phyloP scores from a whole-genome alignment of 2,797 vertebrate genomes.

The Leuciscus waleckii region DNA sequence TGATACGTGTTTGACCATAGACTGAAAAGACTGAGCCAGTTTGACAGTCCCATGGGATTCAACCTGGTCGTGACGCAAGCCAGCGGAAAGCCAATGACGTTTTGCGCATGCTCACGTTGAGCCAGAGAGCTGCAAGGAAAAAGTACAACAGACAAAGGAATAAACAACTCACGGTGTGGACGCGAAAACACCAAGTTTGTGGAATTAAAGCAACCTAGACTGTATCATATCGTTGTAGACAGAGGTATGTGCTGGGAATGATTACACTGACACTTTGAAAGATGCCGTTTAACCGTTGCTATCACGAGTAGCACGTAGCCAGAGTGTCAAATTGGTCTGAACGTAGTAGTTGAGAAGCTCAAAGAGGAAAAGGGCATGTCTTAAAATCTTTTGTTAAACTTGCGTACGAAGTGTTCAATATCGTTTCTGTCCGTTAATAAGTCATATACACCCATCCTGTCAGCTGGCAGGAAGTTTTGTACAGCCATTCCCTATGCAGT shows the following conservation, averaged over 20 bases:
- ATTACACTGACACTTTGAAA: background rate
- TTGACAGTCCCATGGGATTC: slow-evolving; percentile 63
- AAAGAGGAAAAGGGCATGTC: background rate
- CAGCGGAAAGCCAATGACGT: slow-evolving; percentile 68
- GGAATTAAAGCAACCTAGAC: slow-evolving; percentile 33
- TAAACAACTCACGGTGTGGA: slow-evolving; percentile 58
- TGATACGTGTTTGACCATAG: background rate
- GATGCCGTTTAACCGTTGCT: slow-evolving; percentile 17
- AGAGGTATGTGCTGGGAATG: slow-evolving; percentile 32
- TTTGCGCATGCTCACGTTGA: slow-evolving; percentile 77
- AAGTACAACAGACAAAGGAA: slow-evolving; percentile 80
- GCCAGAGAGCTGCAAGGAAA: slow-evolving; percentile 69
- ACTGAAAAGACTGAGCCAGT: no score
- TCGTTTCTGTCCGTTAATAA: slow-evolving; percentile 5
- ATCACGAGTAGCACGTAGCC: slow-evolving; percentile 56
- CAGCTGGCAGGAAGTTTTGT: slow-evolving; percentile 57
- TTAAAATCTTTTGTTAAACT: slow-evolving; percentile 11
- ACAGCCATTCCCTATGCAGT: slow-evolving; percentile 39
- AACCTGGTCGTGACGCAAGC: slow-evolving; percentile 72
- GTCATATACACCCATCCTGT: slow-evolving; percentile 13
- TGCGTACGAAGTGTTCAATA: slow-evolving; percentile 5
- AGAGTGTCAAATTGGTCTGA: slow-evolving; percentile 47
- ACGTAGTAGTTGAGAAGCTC: slow-evolving; percentile 6
- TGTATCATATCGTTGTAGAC: background rate
- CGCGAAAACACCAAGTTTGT: slow-evolving; percentile 23